Evolutionary conservation across 2,888 invertebrate genomes (phyloP).

Genomic region (Sesia bembeciformis): DNA sequence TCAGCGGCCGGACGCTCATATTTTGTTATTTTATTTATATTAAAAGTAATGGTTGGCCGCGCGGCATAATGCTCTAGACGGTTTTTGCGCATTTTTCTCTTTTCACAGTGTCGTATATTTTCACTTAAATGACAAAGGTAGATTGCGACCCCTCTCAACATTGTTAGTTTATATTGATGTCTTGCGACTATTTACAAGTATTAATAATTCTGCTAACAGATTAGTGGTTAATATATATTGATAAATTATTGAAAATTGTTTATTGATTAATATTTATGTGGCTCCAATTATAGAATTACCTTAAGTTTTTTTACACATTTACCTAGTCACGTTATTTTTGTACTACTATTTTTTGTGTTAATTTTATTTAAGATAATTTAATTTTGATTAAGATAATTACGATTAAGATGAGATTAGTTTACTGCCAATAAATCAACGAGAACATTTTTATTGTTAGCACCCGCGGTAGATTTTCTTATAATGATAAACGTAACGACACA

Average conservation of each 20-base stretch:
- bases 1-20: conserved; percentile 73
- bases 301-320: too few relatives aligned
- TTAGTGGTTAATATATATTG: too few relatives aligned
- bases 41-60: conserved; percentile 70
- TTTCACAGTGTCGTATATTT: conserved; percentile 67
- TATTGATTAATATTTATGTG: too few relatives aligned
- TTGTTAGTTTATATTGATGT: conserved; percentile 25
- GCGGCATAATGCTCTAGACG: conserved; percentile 64
- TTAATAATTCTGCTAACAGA: too few relatives aligned
- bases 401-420: too few relatives aligned
- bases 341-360: too few relatives aligned
- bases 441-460: neutral
- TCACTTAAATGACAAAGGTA: conserved; percentile 71
- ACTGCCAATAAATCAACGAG: too few relatives aligned
- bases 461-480: conserved; percentile 29
- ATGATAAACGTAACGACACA: conserved; percentile 32
- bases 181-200: neutral
- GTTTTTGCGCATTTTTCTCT: conserved; percentile 69
- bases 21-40: conserved; percentile 75
- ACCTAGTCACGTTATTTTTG: too few relatives aligned
- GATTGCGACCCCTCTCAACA: conserved; percentile 50
- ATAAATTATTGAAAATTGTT: too few relatives aligned
- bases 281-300: too few relatives aligned
- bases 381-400: too few relatives aligned
- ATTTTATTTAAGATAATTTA: too few relatives aligned